Conservation (phyloP, 1,140 invertebrate genomes). For the Lepidurus apus region DNA sequence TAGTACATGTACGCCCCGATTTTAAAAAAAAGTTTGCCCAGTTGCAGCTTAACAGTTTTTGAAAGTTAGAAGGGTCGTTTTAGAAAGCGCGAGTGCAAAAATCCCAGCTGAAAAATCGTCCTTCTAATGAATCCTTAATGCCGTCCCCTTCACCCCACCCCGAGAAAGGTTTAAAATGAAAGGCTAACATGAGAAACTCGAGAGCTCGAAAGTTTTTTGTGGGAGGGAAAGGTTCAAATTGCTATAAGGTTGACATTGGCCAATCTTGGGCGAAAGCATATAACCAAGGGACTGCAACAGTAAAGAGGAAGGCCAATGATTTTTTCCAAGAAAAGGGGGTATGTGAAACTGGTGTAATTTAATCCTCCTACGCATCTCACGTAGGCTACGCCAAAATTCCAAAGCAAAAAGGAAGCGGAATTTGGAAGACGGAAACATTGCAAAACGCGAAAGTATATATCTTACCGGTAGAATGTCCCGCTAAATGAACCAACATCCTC, state of each 20-base stretch:
- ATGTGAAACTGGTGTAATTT: conserved; percentile 16
- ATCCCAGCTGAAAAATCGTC: no score
- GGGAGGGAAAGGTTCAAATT: not conserved
- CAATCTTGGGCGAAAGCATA: not conserved
- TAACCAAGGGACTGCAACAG: not conserved
- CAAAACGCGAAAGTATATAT: not conserved
- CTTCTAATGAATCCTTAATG: no score
- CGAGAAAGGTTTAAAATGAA: not conserved
- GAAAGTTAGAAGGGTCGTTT: no score
- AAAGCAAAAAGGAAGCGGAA: not conserved
- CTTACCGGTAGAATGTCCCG: not conserved
- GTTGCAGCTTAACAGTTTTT: no score
- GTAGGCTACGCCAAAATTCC: not conserved
- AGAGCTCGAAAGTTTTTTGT: not conserved
- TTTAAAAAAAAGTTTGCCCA: no score
- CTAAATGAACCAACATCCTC: conserved; percentile 15
- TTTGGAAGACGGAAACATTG: not conserved
- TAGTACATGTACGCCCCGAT: no score
- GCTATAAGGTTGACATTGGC: not conserved
- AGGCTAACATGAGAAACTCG: not conserved
- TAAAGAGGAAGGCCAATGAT: not conserved
- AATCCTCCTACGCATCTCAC: not conserved
- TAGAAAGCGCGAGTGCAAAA: no score
- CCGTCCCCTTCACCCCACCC: not conserved
- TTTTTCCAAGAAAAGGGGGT: not conserved